Conservation (phyloP, 1,140 invertebrate species). For the Philotrypesis tridentata region DNA sequence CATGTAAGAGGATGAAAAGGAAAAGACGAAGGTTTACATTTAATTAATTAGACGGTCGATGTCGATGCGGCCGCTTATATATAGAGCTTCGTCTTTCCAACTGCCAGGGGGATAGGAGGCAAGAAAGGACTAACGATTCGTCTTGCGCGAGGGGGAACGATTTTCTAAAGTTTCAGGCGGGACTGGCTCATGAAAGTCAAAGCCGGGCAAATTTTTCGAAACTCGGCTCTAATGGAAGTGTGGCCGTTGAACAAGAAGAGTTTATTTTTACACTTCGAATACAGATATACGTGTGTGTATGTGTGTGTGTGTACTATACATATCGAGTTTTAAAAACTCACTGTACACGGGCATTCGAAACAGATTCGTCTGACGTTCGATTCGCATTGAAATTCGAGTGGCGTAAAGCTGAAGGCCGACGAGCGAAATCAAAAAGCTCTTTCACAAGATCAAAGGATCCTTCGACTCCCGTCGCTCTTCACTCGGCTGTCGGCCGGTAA, state of each 20-base stretch:
- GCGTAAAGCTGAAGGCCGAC: not conserved
- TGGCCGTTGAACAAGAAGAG: not conserved
- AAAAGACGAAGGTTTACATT: constrained; percentile 18
- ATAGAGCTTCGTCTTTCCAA: not conserved
- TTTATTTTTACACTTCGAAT: not conserved
- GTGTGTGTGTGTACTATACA: not conserved
- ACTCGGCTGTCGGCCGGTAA: not conserved
- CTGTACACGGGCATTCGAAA: not conserved
- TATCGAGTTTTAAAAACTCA: not conserved
- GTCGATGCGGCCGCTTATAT: not conserved
- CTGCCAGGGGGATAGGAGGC: not conserved
- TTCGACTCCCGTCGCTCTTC: constrained; percentile 6
- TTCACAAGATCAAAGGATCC: constrained; percentile 24
- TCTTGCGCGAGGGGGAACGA: not conserved
- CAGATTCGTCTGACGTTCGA: not conserved
- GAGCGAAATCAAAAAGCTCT: constrained; percentile 29
- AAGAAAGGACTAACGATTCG: not conserved
- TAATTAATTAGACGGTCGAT: constrained; percentile 1
- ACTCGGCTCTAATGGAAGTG: not conserved
- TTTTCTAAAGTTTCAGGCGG: not conserved
- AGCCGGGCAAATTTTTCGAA: not conserved
- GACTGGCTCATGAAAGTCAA: not conserved
- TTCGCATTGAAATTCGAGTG: constrained; percentile 19
- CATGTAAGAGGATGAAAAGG: not conserved
- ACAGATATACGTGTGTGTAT: too few species aligned